phyloP scores from a whole-genome alignment of 2,113 vertebrate genomes.

The Platysternon megacephalum region DNA sequence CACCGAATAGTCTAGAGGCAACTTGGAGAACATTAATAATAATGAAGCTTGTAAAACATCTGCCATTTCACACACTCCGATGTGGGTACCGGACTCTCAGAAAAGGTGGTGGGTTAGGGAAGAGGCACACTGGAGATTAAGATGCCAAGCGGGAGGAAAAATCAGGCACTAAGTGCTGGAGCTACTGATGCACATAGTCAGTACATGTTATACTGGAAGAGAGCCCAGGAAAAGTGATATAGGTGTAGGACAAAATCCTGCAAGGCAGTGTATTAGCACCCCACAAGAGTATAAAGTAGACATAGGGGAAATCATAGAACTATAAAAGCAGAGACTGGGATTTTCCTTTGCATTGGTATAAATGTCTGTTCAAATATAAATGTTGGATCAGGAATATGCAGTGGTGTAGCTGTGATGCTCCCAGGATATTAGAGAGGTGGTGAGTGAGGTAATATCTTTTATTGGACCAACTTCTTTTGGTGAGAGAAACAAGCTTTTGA shows the following conservation, averaged over 20 bases:
- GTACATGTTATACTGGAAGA: not conserved
- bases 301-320: slow-evolving; percentile 39
- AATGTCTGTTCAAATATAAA: slow-evolving; percentile 50
- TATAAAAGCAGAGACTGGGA: not conserved
- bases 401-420: not conserved
- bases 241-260: not conserved
- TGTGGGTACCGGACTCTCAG: not conserved
- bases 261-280: not conserved
- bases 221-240: not conserved
- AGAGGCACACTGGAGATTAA: no score
- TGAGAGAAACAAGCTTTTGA: not conserved
- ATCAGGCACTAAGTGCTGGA: not conserved
- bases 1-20: not conserved
- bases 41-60: not conserved
- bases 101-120: not conserved
- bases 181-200: not conserved
- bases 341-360: slow-evolving; percentile 39
- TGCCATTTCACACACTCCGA: not conserved
- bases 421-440: not conserved
- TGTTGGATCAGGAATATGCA: not conserved
- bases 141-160: no score
- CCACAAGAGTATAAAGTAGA: not conserved
- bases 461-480: not conserved
- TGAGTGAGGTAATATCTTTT: not conserved
- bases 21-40: not conserved